Base-by-base conservation (phyloP, 2,888 invertebrate genomes). In the Malthinus seriepunctatus region DNA sequence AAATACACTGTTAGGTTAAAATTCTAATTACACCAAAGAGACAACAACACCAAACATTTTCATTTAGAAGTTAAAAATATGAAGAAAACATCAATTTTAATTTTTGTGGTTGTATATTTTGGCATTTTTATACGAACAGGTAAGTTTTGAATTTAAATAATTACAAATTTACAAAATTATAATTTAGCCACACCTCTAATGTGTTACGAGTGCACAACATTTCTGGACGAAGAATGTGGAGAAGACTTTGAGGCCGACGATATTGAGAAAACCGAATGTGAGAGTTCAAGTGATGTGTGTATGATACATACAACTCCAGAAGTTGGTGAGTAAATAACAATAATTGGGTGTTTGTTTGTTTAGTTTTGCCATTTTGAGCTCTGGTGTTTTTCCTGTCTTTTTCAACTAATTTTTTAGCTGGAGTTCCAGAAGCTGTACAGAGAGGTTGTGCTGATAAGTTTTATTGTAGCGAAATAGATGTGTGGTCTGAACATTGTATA, bases 231-330 rank as follows among this genome's bases (percentile, higher is more conserved):
- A 6, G 59, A 59, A 7, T 59, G 59, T 14, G 59, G 54, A 14
- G 59, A 59, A 51, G 59, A 59, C 23, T 59, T 59, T 14, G 59
- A 59, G 32, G 10, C 54, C 0, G 34, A 32, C 8, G 53, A 47
- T 31, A 51, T 59, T 8, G 54, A 54, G 0, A 59, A 54, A 42
- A 32, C n/a, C 4, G 59, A 59, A 32, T 59, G 59, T 23, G 50
- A 46, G 8, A n/a, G 50, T 10, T 10, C 14, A 1, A 33, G 8
- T 14, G 59, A 59, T n/a, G 35, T 59, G 6, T 59, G 59, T 15
- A 47, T 51, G 38, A 59, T 59, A 12, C 59, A 59, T 14, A 33
- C 12, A 12, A 11, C 59, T 4, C 59, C 59, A 10, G 46, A 32
- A 31, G 38, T 59, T 8, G 15, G 59, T 59, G 54, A 59, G 59